These are phyloP conservation scores for Atractosteus spatula DNA, from an alignment of 2,113 vertebrate genomes.

Conservation along the genomic window DNA sequence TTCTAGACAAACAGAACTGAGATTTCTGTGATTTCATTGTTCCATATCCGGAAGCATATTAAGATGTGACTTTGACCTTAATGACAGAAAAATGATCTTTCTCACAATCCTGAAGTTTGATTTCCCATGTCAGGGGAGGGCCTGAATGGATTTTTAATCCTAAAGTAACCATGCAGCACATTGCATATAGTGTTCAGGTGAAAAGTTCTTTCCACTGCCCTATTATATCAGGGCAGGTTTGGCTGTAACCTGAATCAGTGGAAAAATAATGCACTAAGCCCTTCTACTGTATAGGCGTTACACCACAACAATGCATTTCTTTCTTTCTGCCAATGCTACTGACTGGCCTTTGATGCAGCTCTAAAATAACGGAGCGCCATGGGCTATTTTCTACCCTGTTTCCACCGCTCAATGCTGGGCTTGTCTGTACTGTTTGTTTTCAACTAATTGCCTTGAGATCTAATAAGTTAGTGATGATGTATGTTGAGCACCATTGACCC, in stretches of 20 bases:
- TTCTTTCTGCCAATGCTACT: conserved; percentile 77
- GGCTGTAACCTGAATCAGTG: conserved; percentile 86
- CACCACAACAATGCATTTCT: conserved; percentile 82
- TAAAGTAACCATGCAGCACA: conserved; percentile 75
- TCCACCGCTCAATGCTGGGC: conserved; percentile 82
- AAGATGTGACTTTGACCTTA: conserved; percentile 65
- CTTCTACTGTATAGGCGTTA: conserved; percentile 78
- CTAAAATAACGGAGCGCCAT: conserved; percentile 80
- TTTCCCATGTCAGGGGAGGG: conserved; percentile 67
- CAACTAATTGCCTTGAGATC: conserved; percentile 94
- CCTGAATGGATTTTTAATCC: conserved; percentile 81
- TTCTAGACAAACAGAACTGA: conserved; percentile 42
- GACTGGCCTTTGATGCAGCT: conserved; percentile 81
- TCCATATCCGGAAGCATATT: conserved; percentile 45
- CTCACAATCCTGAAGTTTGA: conserved; percentile 65
- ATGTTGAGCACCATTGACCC: conserved; percentile 77
- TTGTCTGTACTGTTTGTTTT: conserved; percentile 97
- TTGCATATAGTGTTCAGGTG: conserved; percentile 70
- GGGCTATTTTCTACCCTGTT: conserved; percentile 83
- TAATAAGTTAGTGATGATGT: conserved; percentile 99
- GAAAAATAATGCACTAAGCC: conserved; percentile 73
- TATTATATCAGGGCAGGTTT: conserved; percentile 66
- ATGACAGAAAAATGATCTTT: conserved; percentile 53
- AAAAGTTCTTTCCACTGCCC: conserved; percentile 76
- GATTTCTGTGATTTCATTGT: conserved; percentile 48